Evolutionary conservation across 2,113 vertebrate species (phyloP), one percentile per base, ranked within the genome.

Genomic region (Lycocorax pyrrhopterus): DNA sequence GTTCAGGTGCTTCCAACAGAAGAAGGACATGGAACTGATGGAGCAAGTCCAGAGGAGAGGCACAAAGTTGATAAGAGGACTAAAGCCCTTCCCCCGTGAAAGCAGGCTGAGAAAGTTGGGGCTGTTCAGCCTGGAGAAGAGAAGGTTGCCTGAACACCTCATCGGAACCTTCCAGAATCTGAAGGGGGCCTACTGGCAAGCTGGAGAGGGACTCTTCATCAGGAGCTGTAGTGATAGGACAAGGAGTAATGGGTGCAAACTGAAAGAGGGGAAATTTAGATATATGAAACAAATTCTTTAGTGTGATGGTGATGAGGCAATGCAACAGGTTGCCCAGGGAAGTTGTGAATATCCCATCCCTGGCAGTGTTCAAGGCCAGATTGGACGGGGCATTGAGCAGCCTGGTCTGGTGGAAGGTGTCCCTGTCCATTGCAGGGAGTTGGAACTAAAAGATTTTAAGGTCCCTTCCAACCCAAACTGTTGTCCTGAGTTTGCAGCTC

Each of bases 361-460:
- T 53, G 39, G 20, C 16, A 68, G 20, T 22, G 53, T 22, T 62
- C n/a, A 41, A 76, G 21, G 35, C 11, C 16, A 32, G 53, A 29
- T 1, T 62, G 29, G 19, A 46, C 39, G 16, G 6, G 10, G 6
- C 29, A 39, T 5, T 62, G 39, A 53, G 35, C 0, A 0, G 14
- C 9, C 29, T 30, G 39, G 14, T 52, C 16, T 39, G 44, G 23
- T 76, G 15, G 30, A n/a, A 60, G 17, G 9, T 55, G 13, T 41
- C 14, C 13, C 26, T 47, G 25, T n/a, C 41, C n/a, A 35, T 12
- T 53, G 29, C 7, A 41, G 1, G 6, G 53, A 12, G 4, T 16
- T 53, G 25, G 20, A 74, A 13, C 10, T 11, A 26, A 67, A 32
- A 32, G n/a, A 16, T 35, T 60, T 75, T 60, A 27, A 60, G 16